Evolutionary conservation across 2,888 invertebrate genomes (phyloP).

Genomic region (Caenorhabditis plicata): DNA sequence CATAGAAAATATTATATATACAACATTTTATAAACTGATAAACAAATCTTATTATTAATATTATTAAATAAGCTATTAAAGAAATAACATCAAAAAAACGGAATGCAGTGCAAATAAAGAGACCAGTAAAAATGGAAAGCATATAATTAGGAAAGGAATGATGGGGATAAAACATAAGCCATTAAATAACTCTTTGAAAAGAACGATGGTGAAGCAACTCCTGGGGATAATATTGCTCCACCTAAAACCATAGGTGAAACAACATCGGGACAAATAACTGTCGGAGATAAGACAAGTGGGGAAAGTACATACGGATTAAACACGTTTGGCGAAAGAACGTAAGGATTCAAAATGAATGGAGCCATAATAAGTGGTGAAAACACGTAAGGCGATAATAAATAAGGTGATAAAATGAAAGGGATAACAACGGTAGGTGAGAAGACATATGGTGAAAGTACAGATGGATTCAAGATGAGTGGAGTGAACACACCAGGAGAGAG

Average conservation of each 20-base stretch:
- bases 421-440: conserved; percentile 54
- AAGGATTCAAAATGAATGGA: conserved; percentile 56
- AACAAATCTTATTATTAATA: no score
- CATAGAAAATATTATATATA: no score
- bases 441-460: conserved; percentile 54
- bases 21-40: no score
- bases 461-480: conserved; percentile 49
- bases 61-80: no score
- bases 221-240: conserved; percentile 57
- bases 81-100: no score
- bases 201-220: conserved; percentile 55
- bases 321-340: conserved; percentile 52
- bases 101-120: no score
- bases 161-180: conserved; percentile 57
- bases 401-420: conserved; percentile 53
- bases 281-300: conserved; percentile 46
- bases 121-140: no score
- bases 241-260: conserved; percentile 45
- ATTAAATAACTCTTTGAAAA: conserved; percentile 52
- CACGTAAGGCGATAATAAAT: conserved; percentile 46
- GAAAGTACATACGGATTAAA: conserved; percentile 59
- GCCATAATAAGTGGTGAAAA: conserved; percentile 51
- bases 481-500: conserved; percentile 61
- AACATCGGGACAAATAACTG: conserved; percentile 40
- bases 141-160: conserved; percentile 41